A percentile compares a stretch with the other conserved stretches of the same genome.
Conservation (phyloP, 2,113 vertebrate species). For the Microtus pennsylvanicus region DNA sequence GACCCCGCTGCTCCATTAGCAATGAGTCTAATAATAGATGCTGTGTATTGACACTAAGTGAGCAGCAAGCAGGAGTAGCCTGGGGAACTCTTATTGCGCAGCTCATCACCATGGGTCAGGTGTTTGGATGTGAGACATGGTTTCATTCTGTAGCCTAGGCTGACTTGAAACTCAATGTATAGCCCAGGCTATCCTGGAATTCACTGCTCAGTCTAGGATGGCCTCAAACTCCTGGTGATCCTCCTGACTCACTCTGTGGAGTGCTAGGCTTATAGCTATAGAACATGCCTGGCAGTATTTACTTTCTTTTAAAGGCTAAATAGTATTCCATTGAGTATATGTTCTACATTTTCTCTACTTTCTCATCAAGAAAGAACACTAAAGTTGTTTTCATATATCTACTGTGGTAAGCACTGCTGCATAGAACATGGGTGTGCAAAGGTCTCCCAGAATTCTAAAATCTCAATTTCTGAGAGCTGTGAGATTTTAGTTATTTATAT, state of each 20-base stretch:
- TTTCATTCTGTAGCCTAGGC: neutral
- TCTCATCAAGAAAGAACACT: neutral
- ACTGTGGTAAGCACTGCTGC: neutral
- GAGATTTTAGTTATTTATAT: neutral
- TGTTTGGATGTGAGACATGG: neutral
- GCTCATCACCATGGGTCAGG: neutral
- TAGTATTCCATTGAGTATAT: neutral
- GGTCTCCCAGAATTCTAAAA: neutral
- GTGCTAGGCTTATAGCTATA: neutral
- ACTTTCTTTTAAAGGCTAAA: neutral
- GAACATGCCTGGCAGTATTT: neutral
- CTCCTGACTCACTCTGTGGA: neutral
- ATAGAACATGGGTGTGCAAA: neutral
- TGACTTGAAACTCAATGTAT: neutral
- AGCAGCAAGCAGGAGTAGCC: too few relatives aligned
- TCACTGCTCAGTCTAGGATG: neutral
- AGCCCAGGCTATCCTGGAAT: neutral
- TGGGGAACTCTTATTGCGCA: too few relatives aligned
- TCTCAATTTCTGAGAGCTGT: neutral
- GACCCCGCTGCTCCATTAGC: too few relatives aligned
- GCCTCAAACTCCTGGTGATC: too few relatives aligned
- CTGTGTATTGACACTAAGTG: too few relatives aligned
- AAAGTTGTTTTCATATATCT: neutral
- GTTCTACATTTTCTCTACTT: neutral
- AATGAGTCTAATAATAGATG: too few relatives aligned